These are phyloP conservation scores for Halichondria panicea DNA, from an alignment of 37 sponge, comb jelly and placozoan genomes.

Conservation along the genomic window DNA sequence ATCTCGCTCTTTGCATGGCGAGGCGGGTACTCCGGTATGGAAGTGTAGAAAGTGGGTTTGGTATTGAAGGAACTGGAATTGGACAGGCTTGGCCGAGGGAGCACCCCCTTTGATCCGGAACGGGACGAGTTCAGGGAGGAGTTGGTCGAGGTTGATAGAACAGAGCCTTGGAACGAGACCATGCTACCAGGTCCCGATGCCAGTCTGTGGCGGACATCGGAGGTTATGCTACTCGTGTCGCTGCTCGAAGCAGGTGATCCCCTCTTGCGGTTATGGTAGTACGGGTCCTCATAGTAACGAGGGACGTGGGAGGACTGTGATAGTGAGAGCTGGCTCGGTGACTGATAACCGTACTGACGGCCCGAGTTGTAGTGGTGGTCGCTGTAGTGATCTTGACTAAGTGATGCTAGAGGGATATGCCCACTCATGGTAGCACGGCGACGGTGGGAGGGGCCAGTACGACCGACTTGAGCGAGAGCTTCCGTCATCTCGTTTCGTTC, in stretches of 20 bases:
- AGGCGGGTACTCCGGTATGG: neutral
- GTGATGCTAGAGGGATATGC: neutral
- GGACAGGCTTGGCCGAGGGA: conserved; percentile 37
- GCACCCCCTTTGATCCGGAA: conserved; percentile 12
- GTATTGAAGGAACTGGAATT: conserved; percentile 14
- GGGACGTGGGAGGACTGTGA: conserved; percentile 26
- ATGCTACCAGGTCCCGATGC: conserved; percentile 75
- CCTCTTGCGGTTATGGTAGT: conserved; percentile 30
- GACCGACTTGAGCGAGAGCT: conserved; percentile 9
- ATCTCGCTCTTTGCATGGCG: neutral
- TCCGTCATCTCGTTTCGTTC: conserved; percentile 13
- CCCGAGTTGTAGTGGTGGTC: conserved; percentile 1
- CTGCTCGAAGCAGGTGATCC: conserved; percentile 74
- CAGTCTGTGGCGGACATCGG: conserved; percentile 42
- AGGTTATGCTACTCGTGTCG: conserved; percentile 62
- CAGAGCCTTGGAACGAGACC: conserved; percentile 43
- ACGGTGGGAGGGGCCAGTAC: neutral
- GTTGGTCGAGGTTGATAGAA: conserved; percentile 41
- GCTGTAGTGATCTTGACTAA: conserved; percentile 19
- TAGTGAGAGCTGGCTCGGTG: conserved; percentile 26
- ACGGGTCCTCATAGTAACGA: conserved; percentile 10
- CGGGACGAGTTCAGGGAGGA: conserved; percentile 34
- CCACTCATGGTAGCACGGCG: neutral
- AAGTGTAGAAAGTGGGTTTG: neutral
- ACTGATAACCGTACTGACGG: neutral